These are phyloP conservation scores for Mus musculus DNA, from an alignment of 2,113 vertebrate species.

Conservation along the genomic window GRCm39 chrY:85433001-85433500, in stretches of 20 bases:
- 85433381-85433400: not conserved
- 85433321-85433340: not conserved
- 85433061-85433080: too few relatives aligned
- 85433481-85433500: not conserved
- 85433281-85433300: not conserved
- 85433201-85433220: too few relatives aligned
- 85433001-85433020: too few relatives aligned
- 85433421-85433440: not conserved
- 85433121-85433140: too few relatives aligned
- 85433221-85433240: too few relatives aligned
- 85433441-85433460: constrained; percentile 10
- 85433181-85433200: too few relatives aligned
- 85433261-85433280: not conserved
- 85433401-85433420: not conserved
- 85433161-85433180: too few relatives aligned
- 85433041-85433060: too few relatives aligned
- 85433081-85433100: too few relatives aligned
- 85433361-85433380: not conserved
- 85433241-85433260: not conserved
- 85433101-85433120: too few relatives aligned
- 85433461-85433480: not conserved
- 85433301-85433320: constrained; percentile 15
- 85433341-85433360: not conserved
- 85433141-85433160: too few relatives aligned
- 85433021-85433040: too few relatives aligned